These are phyloP conservation scores for Laticauda colubrina DNA, from an alignment of 2,113 vertebrate species.

Conservation along the genomic window DNA sequence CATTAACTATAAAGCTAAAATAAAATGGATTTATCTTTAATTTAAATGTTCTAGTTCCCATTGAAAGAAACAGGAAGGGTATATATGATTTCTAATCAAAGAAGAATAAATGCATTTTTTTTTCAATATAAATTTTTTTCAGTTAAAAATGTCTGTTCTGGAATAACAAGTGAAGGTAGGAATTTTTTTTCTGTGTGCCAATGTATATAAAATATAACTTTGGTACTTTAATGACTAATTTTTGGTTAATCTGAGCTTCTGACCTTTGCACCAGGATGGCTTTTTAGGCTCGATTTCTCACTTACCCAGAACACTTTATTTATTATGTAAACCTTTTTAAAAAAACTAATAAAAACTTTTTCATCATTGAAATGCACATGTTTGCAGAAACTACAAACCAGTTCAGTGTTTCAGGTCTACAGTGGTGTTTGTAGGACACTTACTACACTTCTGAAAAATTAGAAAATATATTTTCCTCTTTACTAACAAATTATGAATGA, in stretches of 20 bases:
- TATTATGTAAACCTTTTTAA: neutral
- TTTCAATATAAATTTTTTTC: neutral
- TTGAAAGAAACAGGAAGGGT: slow-evolving; percentile 24
- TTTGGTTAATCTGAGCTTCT: neutral
- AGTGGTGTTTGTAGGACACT: neutral
- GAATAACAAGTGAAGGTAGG: neutral
- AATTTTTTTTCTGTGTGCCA: neutral
- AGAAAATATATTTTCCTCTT: neutral
- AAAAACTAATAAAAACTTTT: neutral
- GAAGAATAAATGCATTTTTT: neutral
- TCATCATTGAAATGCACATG: neutral
- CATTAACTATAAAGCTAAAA: slow-evolving; percentile 39
- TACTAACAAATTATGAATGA: neutral
- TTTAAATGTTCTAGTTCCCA: slow-evolving; percentile 26
- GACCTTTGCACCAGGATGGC: neutral
- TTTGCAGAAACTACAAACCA: neutral
- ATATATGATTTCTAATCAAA: neutral
- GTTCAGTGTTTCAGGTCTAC: neutral
- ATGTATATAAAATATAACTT: neutral
- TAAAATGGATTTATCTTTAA: slow-evolving; percentile 42
- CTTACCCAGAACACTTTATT: neutral
- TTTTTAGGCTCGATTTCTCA: neutral
- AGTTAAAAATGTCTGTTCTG: neutral
- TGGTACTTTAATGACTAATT: neutral
- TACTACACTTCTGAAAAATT: neutral